These are phyloP conservation scores for Trichoplusia ni DNA, from an alignment of 1,140 invertebrate species.

Conservation along the genomic window DNA sequence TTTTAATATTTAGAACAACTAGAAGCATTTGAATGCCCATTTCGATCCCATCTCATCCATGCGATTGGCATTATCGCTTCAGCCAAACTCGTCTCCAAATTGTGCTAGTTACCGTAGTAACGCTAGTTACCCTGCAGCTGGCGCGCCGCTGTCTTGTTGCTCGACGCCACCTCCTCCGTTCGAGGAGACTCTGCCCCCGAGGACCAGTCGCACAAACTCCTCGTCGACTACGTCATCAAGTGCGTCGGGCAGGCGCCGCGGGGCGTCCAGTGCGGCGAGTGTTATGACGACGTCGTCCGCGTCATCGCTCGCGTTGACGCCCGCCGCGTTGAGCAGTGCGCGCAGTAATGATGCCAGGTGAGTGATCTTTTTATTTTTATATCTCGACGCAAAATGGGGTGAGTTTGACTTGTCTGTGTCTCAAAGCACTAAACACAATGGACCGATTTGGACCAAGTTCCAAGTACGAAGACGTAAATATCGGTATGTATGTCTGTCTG, in stretches of 20 bases:
- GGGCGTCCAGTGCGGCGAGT: slow-evolving; percentile 75
- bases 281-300: slow-evolving; percentile 74
- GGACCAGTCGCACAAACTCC: slow-evolving; percentile 81
- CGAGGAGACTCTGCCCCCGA: slow-evolving; percentile 86
- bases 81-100: not conserved
- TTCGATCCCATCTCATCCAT: not conserved
- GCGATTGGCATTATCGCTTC: not conserved
- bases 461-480: too few relatives aligned
- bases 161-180: slow-evolving; percentile 94
- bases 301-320: slow-evolving; percentile 87
- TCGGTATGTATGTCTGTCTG: too few relatives aligned
- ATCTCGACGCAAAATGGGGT: not conserved
- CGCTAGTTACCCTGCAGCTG: slow-evolving; percentile 68
- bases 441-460: too few relatives aligned
- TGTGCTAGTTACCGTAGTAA: slow-evolving; percentile 51
- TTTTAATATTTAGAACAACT: too few relatives aligned
- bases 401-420: too few relatives aligned
- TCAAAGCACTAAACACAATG: too few relatives aligned
- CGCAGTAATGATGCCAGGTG: slow-evolving; percentile 82
- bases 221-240: slow-evolving; percentile 81
- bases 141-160: slow-evolving; percentile 84
- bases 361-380: not conserved
- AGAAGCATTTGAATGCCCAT: too few relatives aligned
- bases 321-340: slow-evolving; percentile 81
- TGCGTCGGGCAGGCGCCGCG: slow-evolving; percentile 78